A percentile compares a stretch with the other conserved stretches of the same genome.
Conservation (phyloP, 2,113 vertebrate species). For the Polypterus senegalus region DNA sequence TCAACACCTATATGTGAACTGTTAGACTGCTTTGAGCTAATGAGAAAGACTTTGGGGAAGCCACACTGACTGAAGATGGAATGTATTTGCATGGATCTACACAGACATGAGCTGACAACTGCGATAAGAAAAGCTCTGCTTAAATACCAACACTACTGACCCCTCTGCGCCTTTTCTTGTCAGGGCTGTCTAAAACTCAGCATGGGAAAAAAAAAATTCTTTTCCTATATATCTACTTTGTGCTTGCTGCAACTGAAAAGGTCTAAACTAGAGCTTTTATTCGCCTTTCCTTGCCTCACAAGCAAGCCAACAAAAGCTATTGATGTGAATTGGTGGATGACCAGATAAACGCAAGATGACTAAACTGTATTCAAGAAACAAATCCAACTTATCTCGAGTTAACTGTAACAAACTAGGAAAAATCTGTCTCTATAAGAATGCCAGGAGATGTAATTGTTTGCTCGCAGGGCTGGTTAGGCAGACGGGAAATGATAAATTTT, state of each 20-base stretch:
- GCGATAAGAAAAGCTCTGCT: not conserved
- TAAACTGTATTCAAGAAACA: not conserved
- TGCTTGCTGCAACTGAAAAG: too few relatives aligned
- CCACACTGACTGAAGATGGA: not conserved
- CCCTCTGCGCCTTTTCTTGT: not conserved
- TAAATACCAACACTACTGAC: not conserved
- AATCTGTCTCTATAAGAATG: constrained; percentile 11
- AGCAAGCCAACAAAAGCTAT: too few relatives aligned
- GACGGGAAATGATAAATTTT: not conserved
- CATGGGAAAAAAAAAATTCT: not conserved
- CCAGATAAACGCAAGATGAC: too few relatives aligned
- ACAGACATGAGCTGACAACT: not conserved
- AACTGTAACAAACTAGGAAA: not conserved
- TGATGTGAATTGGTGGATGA: too few relatives aligned
- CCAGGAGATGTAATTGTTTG: constrained; percentile 7
- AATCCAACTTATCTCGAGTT: constrained; percentile 12
- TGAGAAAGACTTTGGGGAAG: not conserved
- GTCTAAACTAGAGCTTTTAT: too few relatives aligned
- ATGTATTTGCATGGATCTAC: not conserved
- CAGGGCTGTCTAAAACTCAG: not conserved
- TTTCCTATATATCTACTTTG: not conserved
- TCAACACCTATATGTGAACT: too few relatives aligned
- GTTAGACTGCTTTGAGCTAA: too few relatives aligned
- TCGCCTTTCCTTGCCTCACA: too few relatives aligned
- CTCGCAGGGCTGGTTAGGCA: constrained; percentile 5